Evolutionary conservation across 1,140 invertebrate genomes (phyloP), one percentile per base, ranked within the genome.

Genomic region (Tachypleus tridentatus): DNA sequence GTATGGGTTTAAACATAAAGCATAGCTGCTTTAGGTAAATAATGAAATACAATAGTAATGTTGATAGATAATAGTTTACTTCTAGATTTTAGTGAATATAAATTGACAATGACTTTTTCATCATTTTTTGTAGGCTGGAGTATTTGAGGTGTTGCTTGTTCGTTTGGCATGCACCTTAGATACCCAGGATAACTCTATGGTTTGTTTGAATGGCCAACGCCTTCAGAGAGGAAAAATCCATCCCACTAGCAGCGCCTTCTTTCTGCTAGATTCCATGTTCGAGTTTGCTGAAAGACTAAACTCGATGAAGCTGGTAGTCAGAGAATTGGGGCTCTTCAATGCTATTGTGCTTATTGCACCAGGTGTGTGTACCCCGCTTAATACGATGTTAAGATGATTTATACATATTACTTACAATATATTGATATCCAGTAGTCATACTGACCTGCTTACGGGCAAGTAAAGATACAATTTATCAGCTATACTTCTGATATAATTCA

Each of bases 201-300:
- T 93, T 69, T 93, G 90, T 77, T 81, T 93, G 60, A 93, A 93
- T 72, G 90, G 90, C 58, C 89, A 93, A 77, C 85, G 93, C 70
- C 84, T 93, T 75, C 88, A 89, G 73, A 83, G 89, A 62, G 90
- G 93, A 76, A 87, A 89, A 61, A 89, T 94, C 67, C 87, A 91
- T 77, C 89, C 87, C 75, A 88, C 86, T 61, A 89, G 88, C 66
- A 93, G 94, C 77, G 91, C 91, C 10, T 82, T 91, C 70, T 95
- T 94, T 75, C 84, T 98, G 53, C 89, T 96, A 78, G 90, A 95
- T 74, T 93, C 90, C 66, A 97, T 96, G 79, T 95, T 97, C 76
- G 94, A 97, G 73, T 95, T 97, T 77, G 91, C 93, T 54, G 91
- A 94, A 74, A 83, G 91, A 68, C 87, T 97, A 76, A 95, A 96